Evolutionary conservation across 2,797 vertebrate genomes (phyloP).

Genomic region (Microchirus variegatus): DNA sequence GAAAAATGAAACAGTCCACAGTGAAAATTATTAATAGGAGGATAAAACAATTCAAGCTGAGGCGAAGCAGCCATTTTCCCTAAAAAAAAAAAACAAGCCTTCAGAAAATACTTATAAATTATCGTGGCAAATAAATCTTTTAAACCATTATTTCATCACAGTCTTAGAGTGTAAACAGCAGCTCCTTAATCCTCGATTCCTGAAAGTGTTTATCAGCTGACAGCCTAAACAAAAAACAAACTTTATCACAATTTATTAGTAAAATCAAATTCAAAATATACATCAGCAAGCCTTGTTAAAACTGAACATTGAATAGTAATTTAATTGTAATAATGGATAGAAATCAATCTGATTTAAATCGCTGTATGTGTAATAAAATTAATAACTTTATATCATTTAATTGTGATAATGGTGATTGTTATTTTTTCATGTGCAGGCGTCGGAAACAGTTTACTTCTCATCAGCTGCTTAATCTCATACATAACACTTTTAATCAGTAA

Average conservation of each 20-base stretch:
- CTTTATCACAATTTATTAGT: background rate
- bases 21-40: slow-evolving; percentile 13
- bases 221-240: background rate
- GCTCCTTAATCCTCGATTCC: slow-evolving; percentile 13
- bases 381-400: slow-evolving; percentile 6
- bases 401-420: background rate
- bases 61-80: slow-evolving; percentile 10
- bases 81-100: slow-evolving; percentile 10
- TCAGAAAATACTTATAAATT: slow-evolving; percentile 30
- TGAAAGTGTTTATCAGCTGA: slow-evolving; percentile 8
- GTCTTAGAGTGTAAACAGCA: background rate
- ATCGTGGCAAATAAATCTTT: slow-evolving; percentile 26
- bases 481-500: slow-evolving; percentile 8
- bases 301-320: slow-evolving; percentile 4
- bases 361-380: slow-evolving; percentile 3
- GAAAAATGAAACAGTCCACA: slow-evolving; percentile 16
- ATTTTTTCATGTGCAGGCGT: background rate
- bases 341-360: slow-evolving; percentile 5
- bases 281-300: background rate
- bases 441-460: background rate
- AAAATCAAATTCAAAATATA: slow-evolving; percentile 12
- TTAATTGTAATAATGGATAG: background rate
- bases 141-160: slow-evolving; percentile 15
- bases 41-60: background rate
- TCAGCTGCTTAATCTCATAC: slow-evolving; percentile 2